Evolutionary conservation across 2,113 vertebrate species (phyloP).

Genomic region (Boulengeromyrus knoepffleri): DNA sequence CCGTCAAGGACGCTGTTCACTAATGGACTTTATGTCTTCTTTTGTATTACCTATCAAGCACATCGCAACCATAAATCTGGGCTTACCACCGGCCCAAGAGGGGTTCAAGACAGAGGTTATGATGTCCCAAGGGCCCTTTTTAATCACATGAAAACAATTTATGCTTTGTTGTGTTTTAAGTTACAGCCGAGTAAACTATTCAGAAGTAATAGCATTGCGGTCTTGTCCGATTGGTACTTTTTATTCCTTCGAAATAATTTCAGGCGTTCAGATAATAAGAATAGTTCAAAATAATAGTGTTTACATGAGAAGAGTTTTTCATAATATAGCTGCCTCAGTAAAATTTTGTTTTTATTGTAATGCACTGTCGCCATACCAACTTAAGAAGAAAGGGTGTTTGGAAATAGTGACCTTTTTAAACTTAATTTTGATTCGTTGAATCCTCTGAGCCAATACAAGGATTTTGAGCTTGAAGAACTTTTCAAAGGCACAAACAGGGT

Average conservation of each 20-base stretch:
- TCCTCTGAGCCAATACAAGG: background rate
- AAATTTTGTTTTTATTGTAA: background rate
- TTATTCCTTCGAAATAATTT: conserved; percentile 53
- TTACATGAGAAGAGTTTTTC: background rate
- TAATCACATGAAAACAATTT: background rate
- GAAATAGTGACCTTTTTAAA: background rate
- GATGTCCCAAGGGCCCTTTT: background rate
- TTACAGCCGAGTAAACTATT: conserved; percentile 32
- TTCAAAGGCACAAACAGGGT: background rate
- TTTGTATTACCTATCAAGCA: background rate
- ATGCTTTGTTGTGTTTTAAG: background rate
- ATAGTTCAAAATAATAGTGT: background rate
- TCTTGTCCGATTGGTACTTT: conserved; percentile 52
- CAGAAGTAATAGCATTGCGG: conserved; percentile 45
- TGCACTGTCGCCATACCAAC: background rate
- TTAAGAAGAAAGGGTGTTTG: background rate
- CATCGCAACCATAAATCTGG: background rate
- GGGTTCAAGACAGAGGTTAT: background rate
- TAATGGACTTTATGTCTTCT: background rate
- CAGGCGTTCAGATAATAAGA: conserved; percentile 43
- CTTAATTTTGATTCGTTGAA: background rate
- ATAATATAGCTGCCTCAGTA: background rate
- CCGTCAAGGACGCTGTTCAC: background rate
- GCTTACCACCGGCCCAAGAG: background rate
- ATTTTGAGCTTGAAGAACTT: background rate